phyloP scores from a whole-genome alignment of 2,888 invertebrate species.

The Tachina lurida region DNA sequence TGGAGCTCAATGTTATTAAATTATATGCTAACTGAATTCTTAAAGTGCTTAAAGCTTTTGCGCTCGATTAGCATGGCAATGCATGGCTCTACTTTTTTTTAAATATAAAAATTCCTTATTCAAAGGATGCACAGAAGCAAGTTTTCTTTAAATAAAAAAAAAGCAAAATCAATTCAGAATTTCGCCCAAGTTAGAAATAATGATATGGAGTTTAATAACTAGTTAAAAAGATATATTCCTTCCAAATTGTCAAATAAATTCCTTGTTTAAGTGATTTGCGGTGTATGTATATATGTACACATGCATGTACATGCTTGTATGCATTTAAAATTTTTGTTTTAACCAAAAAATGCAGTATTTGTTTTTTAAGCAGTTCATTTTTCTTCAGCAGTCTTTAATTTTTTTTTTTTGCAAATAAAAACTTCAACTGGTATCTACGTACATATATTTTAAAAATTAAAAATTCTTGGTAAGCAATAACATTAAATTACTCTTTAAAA shows the following conservation, averaged over 20 bases:
- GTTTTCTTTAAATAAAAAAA: too few species aligned
- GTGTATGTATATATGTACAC: slow-evolving; percentile 1
- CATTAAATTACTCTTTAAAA: not conserved
- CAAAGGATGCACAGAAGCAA: too few species aligned
- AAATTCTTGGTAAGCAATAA: slow-evolving; percentile 50
- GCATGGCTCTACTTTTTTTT: too few species aligned
- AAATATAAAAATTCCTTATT: too few species aligned
- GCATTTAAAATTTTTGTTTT: not conserved
- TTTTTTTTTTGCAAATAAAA: slow-evolving; percentile 27
- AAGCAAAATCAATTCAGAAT: too few species aligned
- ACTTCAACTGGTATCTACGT: slow-evolving; percentile 33
- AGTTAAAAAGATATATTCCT: not conserved
- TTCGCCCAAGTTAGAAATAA: too few species aligned
- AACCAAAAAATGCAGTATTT: slow-evolving; percentile 48
- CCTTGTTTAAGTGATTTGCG: not conserved
- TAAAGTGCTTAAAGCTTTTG: too few species aligned
- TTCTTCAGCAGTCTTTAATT: slow-evolving; percentile 40
- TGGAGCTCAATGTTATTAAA: too few species aligned
- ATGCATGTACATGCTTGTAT: not conserved
- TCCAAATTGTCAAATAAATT: not conserved
- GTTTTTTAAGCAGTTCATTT: slow-evolving; percentile 30
- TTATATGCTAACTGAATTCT: too few species aligned
- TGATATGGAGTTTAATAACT: too few species aligned
- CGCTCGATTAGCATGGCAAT: too few species aligned
- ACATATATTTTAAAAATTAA: not conserved